phyloP scores from a whole-genome alignment of 2,888 invertebrate genomes.

The Sturmia bella region DNA sequence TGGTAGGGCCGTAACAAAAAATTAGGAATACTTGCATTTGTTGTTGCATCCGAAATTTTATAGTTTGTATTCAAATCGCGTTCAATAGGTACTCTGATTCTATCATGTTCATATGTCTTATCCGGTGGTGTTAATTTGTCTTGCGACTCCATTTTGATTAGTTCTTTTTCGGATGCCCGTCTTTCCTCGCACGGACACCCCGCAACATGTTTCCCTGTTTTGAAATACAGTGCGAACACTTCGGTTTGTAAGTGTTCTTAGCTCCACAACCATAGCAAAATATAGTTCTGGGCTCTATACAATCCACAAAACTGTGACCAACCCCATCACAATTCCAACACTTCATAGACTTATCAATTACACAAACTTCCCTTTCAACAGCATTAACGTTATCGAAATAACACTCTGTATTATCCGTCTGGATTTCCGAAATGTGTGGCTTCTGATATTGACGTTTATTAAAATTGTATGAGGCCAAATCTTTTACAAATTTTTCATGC shows the following conservation, averaged over 20 bases:
- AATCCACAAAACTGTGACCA: constrained; percentile 1
- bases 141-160: too few relatives aligned
- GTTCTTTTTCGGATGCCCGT: constrained; percentile 14
- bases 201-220: neutral
- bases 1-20: neutral
- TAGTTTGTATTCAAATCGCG: too few relatives aligned
- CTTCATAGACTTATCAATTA: neutral
- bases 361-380: too few relatives aligned
- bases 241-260: neutral
- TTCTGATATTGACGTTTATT: neutral
- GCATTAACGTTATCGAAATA: neutral
- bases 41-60: too few relatives aligned
- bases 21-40: neutral
- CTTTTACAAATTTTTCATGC: constrained; percentile 14
- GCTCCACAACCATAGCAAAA: constrained; percentile 15
- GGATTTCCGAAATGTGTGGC: neutral
- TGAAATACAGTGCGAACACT: neutral
- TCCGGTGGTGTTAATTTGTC: too few relatives aligned
- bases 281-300: neutral
- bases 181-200: neutral
- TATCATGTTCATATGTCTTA: neutral
- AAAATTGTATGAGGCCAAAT: neutral
- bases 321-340: neutral
- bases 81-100: too few relatives aligned
- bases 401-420: neutral